Percentiles rank a stretch among this genome's conserved stretches.
Conservation (phyloP, 2,888 invertebrate genomes). For the Uloborus plumipes region DNA sequence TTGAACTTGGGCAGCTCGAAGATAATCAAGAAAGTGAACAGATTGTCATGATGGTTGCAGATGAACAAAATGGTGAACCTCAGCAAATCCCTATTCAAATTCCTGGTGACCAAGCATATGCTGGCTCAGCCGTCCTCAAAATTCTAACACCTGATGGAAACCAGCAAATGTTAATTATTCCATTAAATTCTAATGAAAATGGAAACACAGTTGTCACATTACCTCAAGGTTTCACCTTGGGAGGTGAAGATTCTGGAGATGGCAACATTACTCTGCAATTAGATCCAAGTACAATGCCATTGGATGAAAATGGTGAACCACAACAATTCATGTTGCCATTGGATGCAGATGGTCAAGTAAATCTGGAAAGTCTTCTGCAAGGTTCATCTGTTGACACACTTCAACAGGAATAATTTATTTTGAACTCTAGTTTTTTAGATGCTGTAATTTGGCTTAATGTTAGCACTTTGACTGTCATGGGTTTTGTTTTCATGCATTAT, state of each 20-base stretch:
- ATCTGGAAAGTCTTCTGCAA: slow-evolving; percentile 52
- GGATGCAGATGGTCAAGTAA: slow-evolving; percentile 59
- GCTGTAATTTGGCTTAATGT: neutral
- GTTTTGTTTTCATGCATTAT: no score
- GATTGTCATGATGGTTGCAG: slow-evolving; percentile 58
- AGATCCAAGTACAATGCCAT: slow-evolving; percentile 28
- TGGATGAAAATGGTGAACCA: slow-evolving; percentile 44
- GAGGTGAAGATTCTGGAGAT: slow-evolving; percentile 46
- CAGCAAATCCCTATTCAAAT: slow-evolving; percentile 57
- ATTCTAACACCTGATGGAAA: slow-evolving; percentile 63
- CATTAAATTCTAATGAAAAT: slow-evolving; percentile 56
- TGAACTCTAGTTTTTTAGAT: neutral
- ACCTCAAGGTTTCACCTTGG: slow-evolving; percentile 57
- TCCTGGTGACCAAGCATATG: slow-evolving; percentile 54
- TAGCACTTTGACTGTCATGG: no score
- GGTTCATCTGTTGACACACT: slow-evolving; percentile 35
- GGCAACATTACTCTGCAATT: slow-evolving; percentile 58
- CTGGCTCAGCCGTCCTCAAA: slow-evolving; percentile 58
- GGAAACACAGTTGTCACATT: slow-evolving; percentile 60
- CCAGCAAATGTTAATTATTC: slow-evolving; percentile 59
- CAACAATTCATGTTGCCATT: slow-evolving; percentile 57
- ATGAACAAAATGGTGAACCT: slow-evolving; percentile 42
- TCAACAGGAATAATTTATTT: slow-evolving; percentile 25
- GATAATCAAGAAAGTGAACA: slow-evolving; percentile 52
- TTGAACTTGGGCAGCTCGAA: slow-evolving; percentile 44